Conservation (phyloP, 2,888 invertebrate species). For the Caenorhabditis sulstoni region DNA sequence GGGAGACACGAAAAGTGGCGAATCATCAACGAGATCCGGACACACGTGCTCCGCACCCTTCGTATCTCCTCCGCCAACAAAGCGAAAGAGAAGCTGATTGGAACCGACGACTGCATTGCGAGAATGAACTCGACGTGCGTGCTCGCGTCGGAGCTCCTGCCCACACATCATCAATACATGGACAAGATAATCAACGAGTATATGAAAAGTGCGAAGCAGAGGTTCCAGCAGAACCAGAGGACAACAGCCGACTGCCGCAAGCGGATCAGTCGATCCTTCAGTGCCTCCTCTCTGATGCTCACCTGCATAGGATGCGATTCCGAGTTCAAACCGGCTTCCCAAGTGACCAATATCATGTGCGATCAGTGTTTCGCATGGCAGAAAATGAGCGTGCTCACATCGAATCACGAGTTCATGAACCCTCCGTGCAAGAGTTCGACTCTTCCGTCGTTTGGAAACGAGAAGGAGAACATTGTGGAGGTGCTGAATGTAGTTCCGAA, state of each 20-base stretch:
- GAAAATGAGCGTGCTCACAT: slow-evolving; percentile 68
- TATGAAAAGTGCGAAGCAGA: slow-evolving; percentile 72
- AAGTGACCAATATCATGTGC: slow-evolving; percentile 79
- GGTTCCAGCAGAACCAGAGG: slow-evolving; percentile 65
- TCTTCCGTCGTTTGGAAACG: slow-evolving; percentile 46
- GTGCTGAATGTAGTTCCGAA: slow-evolving; percentile 42
- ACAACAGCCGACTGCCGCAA: slow-evolving; percentile 64
- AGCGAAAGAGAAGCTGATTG: slow-evolving; percentile 63
- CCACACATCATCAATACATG: slow-evolving; percentile 77
- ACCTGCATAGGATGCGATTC: slow-evolving; percentile 76
- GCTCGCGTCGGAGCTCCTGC: slow-evolving; percentile 73
- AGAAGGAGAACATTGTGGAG: slow-evolving; percentile 35
- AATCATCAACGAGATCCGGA: slow-evolving; percentile 68
- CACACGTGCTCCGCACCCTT: slow-evolving; percentile 64
- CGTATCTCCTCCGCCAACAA: slow-evolving; percentile 52
- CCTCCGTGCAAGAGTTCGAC: slow-evolving; percentile 54
- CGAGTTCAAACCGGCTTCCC: slow-evolving; percentile 73
- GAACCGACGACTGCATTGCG: slow-evolving; percentile 68
- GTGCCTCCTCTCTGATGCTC: slow-evolving; percentile 73
- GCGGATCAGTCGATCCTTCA: slow-evolving; percentile 77
- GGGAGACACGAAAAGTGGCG: slow-evolving; percentile 66
- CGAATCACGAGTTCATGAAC: slow-evolving; percentile 56
- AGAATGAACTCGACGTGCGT: slow-evolving; percentile 73
- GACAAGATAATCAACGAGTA: slow-evolving; percentile 76
- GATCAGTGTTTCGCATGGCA: slow-evolving; percentile 76